Evolutionary conservation across 2,797 vertebrate species (phyloP), one percentile per base, ranked within the genome.

Genomic region (Otolemur crassicaudatus): DNA sequence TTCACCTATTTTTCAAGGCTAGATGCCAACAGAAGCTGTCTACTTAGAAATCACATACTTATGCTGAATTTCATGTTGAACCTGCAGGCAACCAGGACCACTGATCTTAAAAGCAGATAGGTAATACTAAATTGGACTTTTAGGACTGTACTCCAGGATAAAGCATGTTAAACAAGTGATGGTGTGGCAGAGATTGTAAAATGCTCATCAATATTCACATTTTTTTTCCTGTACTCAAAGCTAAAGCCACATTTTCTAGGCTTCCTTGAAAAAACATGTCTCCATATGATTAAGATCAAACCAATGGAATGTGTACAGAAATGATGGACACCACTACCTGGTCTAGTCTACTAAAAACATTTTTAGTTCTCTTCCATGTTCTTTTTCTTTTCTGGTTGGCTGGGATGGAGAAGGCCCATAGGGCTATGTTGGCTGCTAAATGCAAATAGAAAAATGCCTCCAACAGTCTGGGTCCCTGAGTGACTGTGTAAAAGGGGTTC

Each of bases 41-140:
- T 23, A 34, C 14, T 20, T 94, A 65, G 56, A 94, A 80, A 96
- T 34, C 17, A 46, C 19, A 29, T 20, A 61, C 4, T 60, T 20
- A 22, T 16, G 53, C 25, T 85, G 87, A 91, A 90, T 90, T 82
- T 83, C 69, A 60, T 80, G 27, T 49, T 84, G n/a, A 92, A 56
- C 11, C 16, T 67, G 5, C 83, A 67, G 60, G 27, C 16, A 84
- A 61, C 14, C 11, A 94, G 25, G 14, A 90, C 11, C n/a, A 70
- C 14, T 83, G 31, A 65, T 95, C 84, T 91, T 76, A 89, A 83
- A 77, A 20, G 8, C 49, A 49, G 31, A 73, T 8, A 84, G 12
- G 17, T 56, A 90, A 70, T n/a, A 76, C 23, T 34, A 94, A 34
- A 80, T 9, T 81, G 67, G 19, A 23, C 25, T 95, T 84, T 87